phyloP scores from a whole-genome alignment of 30 jellyfish, hydroid and myxozoan genomes.

The Hydra vulgaris region DNA sequence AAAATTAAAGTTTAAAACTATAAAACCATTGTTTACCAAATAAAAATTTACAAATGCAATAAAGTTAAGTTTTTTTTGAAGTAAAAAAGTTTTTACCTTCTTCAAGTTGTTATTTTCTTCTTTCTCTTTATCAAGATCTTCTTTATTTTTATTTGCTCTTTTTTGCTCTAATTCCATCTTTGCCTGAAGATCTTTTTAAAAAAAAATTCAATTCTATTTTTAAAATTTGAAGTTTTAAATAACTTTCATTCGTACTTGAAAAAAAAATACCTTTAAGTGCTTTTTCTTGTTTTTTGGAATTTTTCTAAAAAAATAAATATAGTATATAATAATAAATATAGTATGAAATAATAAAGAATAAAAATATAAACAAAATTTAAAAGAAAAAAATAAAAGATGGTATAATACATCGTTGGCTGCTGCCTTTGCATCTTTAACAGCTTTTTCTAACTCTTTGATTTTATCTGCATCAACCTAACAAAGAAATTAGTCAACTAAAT shows the following conservation, averaged over 20 bases:
- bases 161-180: conserved; percentile 68
- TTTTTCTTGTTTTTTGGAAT: conserved; percentile 83
- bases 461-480: conserved; percentile 69
- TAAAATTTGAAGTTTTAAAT: no score
- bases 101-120: conserved; percentile 49
- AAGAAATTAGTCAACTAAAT: neutral
- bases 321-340: neutral
- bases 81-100: conserved; percentile 33
- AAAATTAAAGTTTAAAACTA: no score
- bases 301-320: conserved; percentile 33
- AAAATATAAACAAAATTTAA: no score
- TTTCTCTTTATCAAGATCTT: conserved; percentile 53
- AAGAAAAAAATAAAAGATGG: no score
- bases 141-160: conserved; percentile 56
- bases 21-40: no score
- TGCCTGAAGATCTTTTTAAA: conserved; percentile 61
- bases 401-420: conserved; percentile 25
- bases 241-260: no score
- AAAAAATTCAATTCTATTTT: neutral
- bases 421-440: conserved; percentile 56
- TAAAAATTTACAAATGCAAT: neutral
- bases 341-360: neutral
- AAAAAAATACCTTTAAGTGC: conserved; percentile 62
- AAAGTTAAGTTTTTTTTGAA: neutral
- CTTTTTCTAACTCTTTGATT: conserved; percentile 56